phyloP scores from a whole-genome alignment of 53 echinoderm and acorn worm species.

The Mesocentrotus franciscanus region DNA sequence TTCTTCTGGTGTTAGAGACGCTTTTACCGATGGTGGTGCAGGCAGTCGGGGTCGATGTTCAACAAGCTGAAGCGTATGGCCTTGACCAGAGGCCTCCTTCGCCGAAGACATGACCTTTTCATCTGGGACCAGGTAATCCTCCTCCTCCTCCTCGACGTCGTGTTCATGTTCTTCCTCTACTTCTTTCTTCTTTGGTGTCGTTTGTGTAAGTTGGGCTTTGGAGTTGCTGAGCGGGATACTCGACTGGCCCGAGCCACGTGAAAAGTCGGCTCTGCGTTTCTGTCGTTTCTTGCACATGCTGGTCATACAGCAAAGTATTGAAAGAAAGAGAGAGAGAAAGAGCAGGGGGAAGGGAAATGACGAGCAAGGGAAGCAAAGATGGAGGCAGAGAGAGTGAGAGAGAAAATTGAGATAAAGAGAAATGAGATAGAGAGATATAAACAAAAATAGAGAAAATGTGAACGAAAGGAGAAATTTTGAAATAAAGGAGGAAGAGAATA shows the following conservation, averaged over 20 bases:
- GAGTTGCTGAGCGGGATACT: background rate
- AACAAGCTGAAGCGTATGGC: background rate
- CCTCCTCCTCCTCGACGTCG: background rate
- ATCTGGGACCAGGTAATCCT: conserved; percentile 47
- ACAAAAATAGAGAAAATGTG: too few species aligned
- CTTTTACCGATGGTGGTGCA: conserved; percentile 18
- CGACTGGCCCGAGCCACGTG: background rate
- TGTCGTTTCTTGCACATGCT: background rate
- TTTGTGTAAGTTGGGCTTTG: background rate
- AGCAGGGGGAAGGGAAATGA: too few species aligned
- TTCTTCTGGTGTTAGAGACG: background rate
- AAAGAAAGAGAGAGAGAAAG: too few species aligned
- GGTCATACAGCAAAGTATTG: too few species aligned
- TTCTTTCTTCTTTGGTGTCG: background rate
- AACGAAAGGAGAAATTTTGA: too few species aligned
- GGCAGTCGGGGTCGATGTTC: conserved; percentile 22
- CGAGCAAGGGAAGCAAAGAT: too few species aligned
- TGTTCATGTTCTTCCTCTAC: background rate
- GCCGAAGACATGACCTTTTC: background rate
- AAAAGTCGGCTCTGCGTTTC: background rate
- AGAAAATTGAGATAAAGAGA: background rate
- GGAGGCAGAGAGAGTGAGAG: too few species aligned
- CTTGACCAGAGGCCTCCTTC: too few species aligned
- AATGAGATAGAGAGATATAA: background rate
- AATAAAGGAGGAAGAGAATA: too few species aligned